These are phyloP conservation scores for Drosophila fungiperda DNA, from an alignment of 2,888 invertebrate species.

Conservation along the genomic window DNA sequence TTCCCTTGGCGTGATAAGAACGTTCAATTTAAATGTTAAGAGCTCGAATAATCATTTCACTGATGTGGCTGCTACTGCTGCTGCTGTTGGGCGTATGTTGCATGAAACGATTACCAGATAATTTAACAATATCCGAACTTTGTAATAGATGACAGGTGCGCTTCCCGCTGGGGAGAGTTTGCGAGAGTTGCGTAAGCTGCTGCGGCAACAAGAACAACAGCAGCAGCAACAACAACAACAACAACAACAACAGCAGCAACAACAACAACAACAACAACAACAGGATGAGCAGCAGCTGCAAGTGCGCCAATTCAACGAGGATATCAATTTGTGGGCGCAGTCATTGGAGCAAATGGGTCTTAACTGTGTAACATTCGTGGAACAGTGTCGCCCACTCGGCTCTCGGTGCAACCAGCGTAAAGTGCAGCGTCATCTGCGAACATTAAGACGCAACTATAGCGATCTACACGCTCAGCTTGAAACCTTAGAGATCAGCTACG, in stretches of 20 bases:
- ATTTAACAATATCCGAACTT: conserved; percentile 3
- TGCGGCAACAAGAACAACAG: conserved; percentile 35
- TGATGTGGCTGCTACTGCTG: conserved; percentile 11
- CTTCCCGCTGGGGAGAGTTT: conserved; percentile 34
- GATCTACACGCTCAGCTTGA: conserved; percentile 50
- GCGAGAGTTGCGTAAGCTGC: conserved; percentile 47
- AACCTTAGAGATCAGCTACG: conserved; percentile 41
- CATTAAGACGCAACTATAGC: conserved; percentile 34
- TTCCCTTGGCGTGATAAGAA: conserved; percentile 56
- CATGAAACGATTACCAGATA: conserved; percentile 1
- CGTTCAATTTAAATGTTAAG: conserved; percentile 39
- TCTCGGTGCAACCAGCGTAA: conserved; percentile 38
- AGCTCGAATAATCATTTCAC: conserved; percentile 18
- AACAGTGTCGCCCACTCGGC: conserved; percentile 48
- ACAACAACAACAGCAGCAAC: conserved; percentile 24
- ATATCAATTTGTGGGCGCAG: conserved; percentile 44
- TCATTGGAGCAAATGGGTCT: conserved; percentile 39
- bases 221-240: conserved; percentile 25
- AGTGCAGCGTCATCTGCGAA: conserved; percentile 50
- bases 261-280: conserved; percentile 10
- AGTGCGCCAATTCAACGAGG: conserved; percentile 36
- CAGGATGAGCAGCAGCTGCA: conserved; percentile 22
- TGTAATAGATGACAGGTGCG: conserved; percentile 33
- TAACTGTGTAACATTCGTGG: conserved; percentile 42
- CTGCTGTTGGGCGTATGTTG: conserved; percentile 41